Conservation (phyloP, 2,888 invertebrate genomes). For the Sarcophaga carnaria region DNA sequence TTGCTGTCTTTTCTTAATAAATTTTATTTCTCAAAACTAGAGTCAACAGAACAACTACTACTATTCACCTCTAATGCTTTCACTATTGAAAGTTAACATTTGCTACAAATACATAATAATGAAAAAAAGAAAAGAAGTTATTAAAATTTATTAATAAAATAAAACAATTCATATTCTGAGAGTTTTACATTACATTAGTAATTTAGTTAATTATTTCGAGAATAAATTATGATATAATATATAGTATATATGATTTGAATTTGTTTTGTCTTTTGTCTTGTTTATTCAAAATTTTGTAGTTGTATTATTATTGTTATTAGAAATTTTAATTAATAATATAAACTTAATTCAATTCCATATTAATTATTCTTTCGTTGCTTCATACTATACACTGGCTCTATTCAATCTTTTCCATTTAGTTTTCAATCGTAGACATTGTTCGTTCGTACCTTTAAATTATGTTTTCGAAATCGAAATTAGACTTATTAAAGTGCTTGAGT, state of each 20-base stretch:
- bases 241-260: background rate
- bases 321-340: background rate
- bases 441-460: background rate
- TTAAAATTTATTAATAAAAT: background rate
- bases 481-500: too few relatives aligned
- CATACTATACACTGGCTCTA: background rate
- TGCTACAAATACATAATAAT: background rate
- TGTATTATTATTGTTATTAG: conserved; percentile 1
- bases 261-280: conserved; percentile 24
- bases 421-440: background rate
- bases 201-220: conserved; percentile 18
- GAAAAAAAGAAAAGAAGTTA: conserved; percentile 26
- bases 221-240: conserved; percentile 53
- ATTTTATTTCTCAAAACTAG: background rate
- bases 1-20: conserved; percentile 9
- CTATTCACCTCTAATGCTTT: conserved; percentile 24
- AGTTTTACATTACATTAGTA: conserved; percentile 77
- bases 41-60: background rate
- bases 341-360: background rate
- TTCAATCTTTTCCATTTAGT: background rate
- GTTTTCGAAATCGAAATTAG: background rate
- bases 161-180: conserved; percentile 76
- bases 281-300: conserved; percentile 9
- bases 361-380: conserved; percentile 18
- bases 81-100: conserved; percentile 26